Evolutionary conservation across 2,113 vertebrate species (phyloP).

Genomic region (Hemicordylus capensis): DNA sequence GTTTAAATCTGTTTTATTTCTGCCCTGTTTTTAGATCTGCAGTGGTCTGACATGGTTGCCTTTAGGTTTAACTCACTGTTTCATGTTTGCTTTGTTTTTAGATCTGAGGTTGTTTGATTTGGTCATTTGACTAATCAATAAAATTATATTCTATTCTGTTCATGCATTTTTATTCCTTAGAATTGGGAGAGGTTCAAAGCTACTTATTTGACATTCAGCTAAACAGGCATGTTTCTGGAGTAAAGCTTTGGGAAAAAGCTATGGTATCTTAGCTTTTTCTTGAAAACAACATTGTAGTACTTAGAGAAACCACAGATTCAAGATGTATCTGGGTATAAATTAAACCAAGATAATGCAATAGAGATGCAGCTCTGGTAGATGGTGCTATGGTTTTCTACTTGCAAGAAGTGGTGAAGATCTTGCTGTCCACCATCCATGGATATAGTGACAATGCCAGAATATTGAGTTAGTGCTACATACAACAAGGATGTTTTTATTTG

Average conservation of each 20-base stretch:
- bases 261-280: not conserved
- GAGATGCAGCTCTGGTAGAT: not conserved
- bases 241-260: not conserved
- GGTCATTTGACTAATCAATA: too few species aligned
- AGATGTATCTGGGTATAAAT: not conserved
- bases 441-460: not conserved
- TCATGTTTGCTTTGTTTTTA: too few species aligned
- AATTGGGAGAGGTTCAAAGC: not conserved
- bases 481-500: not conserved
- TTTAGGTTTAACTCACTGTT: too few species aligned
- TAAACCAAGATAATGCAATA: not conserved
- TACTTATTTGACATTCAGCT: not conserved
- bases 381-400: not conserved
- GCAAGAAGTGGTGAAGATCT: not conserved
- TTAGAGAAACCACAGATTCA: not conserved
- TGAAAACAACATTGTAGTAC: not conserved
- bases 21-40: too few species aligned
- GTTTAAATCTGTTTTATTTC: too few species aligned
- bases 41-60: too few species aligned
- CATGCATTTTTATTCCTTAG: not conserved
- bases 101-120: too few species aligned
- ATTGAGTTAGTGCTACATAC: not conserved
- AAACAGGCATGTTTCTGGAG: not conserved
- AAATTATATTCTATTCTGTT: not conserved
- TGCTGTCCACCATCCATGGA: not conserved